Evolutionary conservation across 1,140 invertebrate genomes (phyloP), one percentile per base, ranked within the genome.

Genomic region (Bombus confusus): DNA sequence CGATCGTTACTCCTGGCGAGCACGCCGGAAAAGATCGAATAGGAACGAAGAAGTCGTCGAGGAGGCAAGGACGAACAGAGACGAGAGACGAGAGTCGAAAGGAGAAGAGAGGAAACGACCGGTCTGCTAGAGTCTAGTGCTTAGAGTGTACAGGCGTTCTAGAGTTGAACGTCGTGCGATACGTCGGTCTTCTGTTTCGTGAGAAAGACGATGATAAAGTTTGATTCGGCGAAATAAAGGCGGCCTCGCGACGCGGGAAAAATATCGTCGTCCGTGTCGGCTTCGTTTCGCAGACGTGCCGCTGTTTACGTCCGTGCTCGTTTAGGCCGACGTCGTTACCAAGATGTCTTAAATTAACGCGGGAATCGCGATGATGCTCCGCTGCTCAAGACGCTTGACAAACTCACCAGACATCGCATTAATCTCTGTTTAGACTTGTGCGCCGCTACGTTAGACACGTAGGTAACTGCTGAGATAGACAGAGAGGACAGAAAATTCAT

Each of bases 151-250:
- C 5, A 39, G 31, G 13, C 37, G 68, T 66, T 68, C 43, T 31
- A 81, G 52, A 43, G 71, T 68, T 86, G 72, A 86, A 86, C 77
- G 57, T 28, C 39, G 76, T 41, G 47, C 47, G 59, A 74, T 75
- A 66, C 83, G 78, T 75, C 47, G 18, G 18, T 22, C 47, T 52
- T 52, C 47, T 22, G 18, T 22, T 52, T 52, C 18, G 59, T 2
- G 39, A 86, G 72, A 76, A 86, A 83, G 31, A 71, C 43, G 64
- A 76, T 82, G 34, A 85, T 68, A 57, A 57, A 39, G 43, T 85
- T 68, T 68, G 39, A 85, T 85, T 73, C n/a, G 41, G 25, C 37
- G 57, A 66, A 81, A 85, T 74, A 72, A 43, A 74, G 52, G 28
- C 34, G n/a, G 28, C 4, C 47, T 39, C 31, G 68, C 15, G 28